A percentile compares a stretch with the other conserved stretches of the same genome.
phyloP scores from a whole-genome alignment of 2,888 invertebrate species.

The Neria commutata region DNA sequence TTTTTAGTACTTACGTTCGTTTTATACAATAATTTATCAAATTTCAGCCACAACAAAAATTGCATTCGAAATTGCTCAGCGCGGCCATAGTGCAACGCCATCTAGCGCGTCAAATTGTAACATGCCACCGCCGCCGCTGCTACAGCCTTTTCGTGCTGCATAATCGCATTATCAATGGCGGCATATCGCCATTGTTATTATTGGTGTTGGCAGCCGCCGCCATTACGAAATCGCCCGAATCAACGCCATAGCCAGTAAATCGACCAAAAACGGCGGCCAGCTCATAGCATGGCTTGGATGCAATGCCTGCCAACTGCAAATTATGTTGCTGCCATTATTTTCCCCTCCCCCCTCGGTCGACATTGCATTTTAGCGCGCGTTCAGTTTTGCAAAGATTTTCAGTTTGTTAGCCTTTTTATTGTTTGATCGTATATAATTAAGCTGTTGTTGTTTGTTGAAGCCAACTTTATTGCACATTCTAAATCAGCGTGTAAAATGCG shows the following conservation, averaged over 20 bases:
- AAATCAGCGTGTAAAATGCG: too few species aligned
- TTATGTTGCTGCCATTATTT: neutral
- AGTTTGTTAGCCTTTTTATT: neutral
- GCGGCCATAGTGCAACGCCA: too few species aligned
- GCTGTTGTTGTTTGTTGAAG: too few species aligned
- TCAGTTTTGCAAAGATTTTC: constrained; percentile 4
- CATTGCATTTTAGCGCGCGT: neutral
- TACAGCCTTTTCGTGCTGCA: neutral
- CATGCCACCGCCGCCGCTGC: neutral
- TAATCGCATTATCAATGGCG: constrained; percentile 8
- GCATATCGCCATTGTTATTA: constrained; percentile 4
- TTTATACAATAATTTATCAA: neutral
- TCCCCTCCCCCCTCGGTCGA: neutral
- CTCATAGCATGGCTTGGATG: too few species aligned
- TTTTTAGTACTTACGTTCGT: neutral
- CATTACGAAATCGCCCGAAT: constrained; percentile 11
- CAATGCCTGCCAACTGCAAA: neutral
- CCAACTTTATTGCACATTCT: too few species aligned
- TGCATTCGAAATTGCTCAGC: too few species aligned
- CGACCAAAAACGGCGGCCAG: too few species aligned
- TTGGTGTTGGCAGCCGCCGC: constrained; percentile 4
- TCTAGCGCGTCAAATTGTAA: neutral
- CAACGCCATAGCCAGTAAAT: neutral
- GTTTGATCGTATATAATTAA: too few species aligned
- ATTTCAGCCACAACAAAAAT: neutral